Evolutionary conservation across 2,888 invertebrate genomes (phyloP), one percentile per base, ranked within the genome.

Genomic region (Ormyrus nitidulus): DNA sequence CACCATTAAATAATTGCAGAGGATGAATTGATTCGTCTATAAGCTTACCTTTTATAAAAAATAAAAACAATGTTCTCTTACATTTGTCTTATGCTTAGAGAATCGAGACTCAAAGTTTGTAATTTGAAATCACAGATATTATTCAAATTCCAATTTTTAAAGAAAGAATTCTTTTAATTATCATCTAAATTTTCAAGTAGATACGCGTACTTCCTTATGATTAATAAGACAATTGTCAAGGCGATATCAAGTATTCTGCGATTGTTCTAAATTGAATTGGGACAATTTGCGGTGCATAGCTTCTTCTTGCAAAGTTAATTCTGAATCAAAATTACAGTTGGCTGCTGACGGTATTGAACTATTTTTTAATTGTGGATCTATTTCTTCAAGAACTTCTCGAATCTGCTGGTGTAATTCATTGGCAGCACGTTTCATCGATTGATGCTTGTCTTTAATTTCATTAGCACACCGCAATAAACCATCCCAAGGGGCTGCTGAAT

Each of bases 401-500:
- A 90, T 87, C 65, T 89, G 87, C 49, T 83, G 79, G n/a, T 88
- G 87, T 19, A 90, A 79, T 77, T 90, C 89, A 49, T 84, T 83
- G 5, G 89, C 88, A 5, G 88, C 82, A 77, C 89, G 90, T 54
- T 86, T 86, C 34, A 89, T 86, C 0, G 88, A 85, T 7, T 80
- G 79, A 70, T 90, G 84, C 81, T 86, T 88, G 10, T 89, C 84
- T 80, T 89, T 89, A 51, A 89, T 85, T 73, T 90, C 87, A 13
- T 84, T 86, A 6, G 86, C 86, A 48, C 88, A 88, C 0, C 85
- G 77, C 2, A 88, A 77, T 64, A 88, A 80, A 34, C 87, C 89
- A 53, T 87, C 85, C 90, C 90, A 90, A 4, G 87, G 84, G 4
- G 86, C 84, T 44, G 88, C 87, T 46, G 77, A 84, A 9, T 88